Evolutionary conservation across 1,140 invertebrate species (phyloP), one percentile per base, ranked within the genome.

Genomic region (Scaptomyza hsui): DNA sequence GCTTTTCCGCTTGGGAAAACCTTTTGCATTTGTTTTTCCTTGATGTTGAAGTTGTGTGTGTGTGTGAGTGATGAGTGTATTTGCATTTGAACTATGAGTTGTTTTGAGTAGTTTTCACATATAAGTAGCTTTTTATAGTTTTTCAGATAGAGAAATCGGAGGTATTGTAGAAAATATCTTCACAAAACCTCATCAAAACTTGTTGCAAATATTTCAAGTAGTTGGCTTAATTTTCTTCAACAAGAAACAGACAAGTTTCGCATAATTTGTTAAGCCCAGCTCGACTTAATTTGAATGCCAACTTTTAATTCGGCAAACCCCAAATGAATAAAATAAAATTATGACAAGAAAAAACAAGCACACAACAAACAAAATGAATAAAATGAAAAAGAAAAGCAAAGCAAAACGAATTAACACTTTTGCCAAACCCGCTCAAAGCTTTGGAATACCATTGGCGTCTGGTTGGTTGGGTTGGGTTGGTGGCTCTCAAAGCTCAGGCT

Each of bases 331-430:
- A 79, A 77, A 41, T 32, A 44, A 71, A 69, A 85, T 85, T 83
- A 83, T 85, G 59, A 52, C 47, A 72, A 60, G 52, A 48, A 51
- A 39, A 19, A 19, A 9, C 15, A 29, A 29, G 7, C 19, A 21
- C 19, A 21, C 1, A 1, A 21, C 2, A 1, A 26, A 5, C 10
- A 49, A 62, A n/a, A 48, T 7, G 70, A 72, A 78, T 57, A 57
- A 67, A 75, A 42, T 21, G 6, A 62, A 63, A 63, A 81, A 72
- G 75, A 76, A 71, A 60, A 72, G 19, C 55, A 85, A 76, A 75
- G 64, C 68, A 81, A 85, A 29, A 85, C 79, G 81, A 86, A 85
- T 85, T 85, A 86, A 85, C 81, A 81, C 79, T 83, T 82, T 69
- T 65, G 60, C 37, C 56, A 47, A 52, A 29, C 24, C 37, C 21